phyloP scores from a whole-genome alignment of 2,113 vertebrate genomes.

The Microtus richardsoni region DNA sequence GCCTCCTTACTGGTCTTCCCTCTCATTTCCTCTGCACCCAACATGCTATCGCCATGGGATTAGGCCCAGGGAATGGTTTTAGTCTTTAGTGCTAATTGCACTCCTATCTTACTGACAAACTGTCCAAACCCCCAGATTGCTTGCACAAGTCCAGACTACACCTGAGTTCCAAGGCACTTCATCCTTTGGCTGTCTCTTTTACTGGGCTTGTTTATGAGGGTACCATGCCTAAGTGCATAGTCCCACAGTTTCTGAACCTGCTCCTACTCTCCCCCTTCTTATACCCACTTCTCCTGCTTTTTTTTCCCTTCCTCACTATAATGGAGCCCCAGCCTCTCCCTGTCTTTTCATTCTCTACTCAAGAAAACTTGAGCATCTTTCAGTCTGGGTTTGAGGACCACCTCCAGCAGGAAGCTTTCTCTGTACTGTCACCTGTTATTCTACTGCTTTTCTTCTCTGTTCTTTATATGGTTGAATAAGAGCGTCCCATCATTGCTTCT shows the following conservation, averaged over 20 bases:
- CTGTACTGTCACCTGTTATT: background rate
- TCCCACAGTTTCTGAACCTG: background rate
- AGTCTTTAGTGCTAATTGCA: background rate
- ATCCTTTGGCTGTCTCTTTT: background rate
- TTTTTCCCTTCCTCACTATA: background rate
- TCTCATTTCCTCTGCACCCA: background rate
- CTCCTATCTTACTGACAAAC: conserved; percentile 21
- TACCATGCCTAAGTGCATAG: background rate
- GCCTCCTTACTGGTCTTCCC: conserved; percentile 15
- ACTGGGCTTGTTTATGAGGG: background rate
- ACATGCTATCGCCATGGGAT: background rate
- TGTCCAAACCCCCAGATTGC: conserved; percentile 12
- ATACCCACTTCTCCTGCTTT: background rate
- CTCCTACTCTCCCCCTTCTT: background rate
- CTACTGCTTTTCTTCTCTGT: background rate
- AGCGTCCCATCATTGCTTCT: background rate
- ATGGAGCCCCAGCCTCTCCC: background rate
- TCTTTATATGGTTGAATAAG: background rate
- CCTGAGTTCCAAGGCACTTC: background rate
- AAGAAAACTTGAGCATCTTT: background rate
- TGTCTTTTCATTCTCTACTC: background rate
- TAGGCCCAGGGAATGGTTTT: conserved; percentile 15
- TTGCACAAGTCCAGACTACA: background rate
- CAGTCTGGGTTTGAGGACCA: background rate
- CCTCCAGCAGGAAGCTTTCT: background rate